Base-by-base conservation (phyloP, 2,888 invertebrate species). In the Brachynemurus nebulosus region DNA sequence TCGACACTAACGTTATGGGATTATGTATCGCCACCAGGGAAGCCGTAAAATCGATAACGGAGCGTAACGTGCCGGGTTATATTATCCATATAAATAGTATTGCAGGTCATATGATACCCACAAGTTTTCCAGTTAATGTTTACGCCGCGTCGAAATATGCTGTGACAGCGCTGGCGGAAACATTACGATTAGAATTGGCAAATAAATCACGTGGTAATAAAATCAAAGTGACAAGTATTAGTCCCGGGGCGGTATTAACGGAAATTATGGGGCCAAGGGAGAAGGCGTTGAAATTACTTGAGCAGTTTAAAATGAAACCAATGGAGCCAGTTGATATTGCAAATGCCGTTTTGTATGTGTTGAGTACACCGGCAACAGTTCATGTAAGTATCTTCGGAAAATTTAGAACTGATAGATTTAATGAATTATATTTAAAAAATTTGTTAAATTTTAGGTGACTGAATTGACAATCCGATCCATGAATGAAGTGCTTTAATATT, bases 131-230 rank as follows among this genome's bases (percentile, higher is more conserved):
- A n/a, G n/a, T n/a, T 11, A 44, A 50, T 12, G 53, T 67, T 51
- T 68, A 68, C 53, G 51, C 61, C n/a, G 65, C 64, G 1, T 64
- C 67, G 6, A 69, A 69, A 53, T 62, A 57, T 51, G 66, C 65
- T 11, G 62, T 68, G 2, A 59, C 60, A 5, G 60, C 65, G 1
- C 48, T 69, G 2, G 59, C 64, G 1, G 66, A 67, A 48, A 66
- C 66, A 7, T 52, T 66, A 2, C 54, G 67, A 8, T 52, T 55
- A 42, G 69, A 69, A 49, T 54, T 69, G 9, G 55, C 58, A 6
- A n/a, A n/a, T n/a, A n/a, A n/a, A n/a, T 55, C 51, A 5, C 46
- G 47, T 19, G 55, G 57, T 14, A 54, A 58, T 5, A 52, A 52
- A 41, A 62, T 62, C 8, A 53, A 59, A 45, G 48, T 56, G 12